Evolutionary conservation across 2,888 invertebrate species (phyloP).

Genomic region (Apodemia mormo): DNA sequence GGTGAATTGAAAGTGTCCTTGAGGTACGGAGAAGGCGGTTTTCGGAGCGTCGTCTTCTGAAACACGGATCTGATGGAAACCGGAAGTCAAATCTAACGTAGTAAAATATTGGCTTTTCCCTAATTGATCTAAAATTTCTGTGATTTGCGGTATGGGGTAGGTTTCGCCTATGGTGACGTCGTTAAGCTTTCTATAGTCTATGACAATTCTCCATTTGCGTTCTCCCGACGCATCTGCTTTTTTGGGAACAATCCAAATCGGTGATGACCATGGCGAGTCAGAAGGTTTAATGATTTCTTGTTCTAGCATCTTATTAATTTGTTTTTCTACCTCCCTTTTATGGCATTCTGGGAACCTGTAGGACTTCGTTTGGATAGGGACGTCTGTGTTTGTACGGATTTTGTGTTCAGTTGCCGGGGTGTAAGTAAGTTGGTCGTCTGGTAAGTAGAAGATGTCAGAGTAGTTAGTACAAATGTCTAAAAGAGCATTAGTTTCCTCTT

Average conservation of each 20-base stretch:
- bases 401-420: too few relatives aligned
- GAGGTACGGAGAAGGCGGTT: slow-evolving; percentile 33
- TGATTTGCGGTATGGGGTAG: slow-evolving; percentile 16
- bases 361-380: background rate
- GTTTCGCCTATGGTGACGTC: slow-evolving; percentile 19
- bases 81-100: too few relatives aligned
- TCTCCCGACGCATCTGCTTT: background rate
- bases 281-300: background rate
- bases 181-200: background rate
- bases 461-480: too few relatives aligned
- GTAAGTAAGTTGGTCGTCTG: too few relatives aligned
- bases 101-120: slow-evolving; percentile 29
- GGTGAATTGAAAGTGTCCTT: slow-evolving; percentile 32
- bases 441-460: too few relatives aligned
- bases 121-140: slow-evolving; percentile 19
- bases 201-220: slow-evolving; percentile 3
- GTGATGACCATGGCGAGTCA: background rate
- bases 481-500: too few relatives aligned
- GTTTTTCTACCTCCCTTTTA: background rate
- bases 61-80: slow-evolving; percentile 31
- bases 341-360: slow-evolving; percentile 2
- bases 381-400: too few relatives aligned
- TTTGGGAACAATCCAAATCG: background rate
- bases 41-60: slow-evolving; percentile 26
- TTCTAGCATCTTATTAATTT: background rate